Evolutionary conservation across 1,140 invertebrate species (phyloP).

Genomic region (Cardiocondyla obscurior): DNA sequence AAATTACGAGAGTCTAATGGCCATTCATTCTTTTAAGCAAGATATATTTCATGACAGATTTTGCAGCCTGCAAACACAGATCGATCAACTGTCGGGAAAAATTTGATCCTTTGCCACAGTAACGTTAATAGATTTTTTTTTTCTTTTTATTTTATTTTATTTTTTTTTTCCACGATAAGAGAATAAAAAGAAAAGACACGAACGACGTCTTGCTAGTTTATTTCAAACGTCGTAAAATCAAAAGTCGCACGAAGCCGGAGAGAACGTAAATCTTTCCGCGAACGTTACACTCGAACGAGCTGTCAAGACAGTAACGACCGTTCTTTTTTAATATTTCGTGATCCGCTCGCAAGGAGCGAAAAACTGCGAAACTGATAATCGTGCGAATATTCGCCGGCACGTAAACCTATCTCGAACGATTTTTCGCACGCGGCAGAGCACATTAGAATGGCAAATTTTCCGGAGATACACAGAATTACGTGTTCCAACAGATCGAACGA

Average conservation of each 20-base stretch:
- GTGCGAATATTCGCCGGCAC: neutral
- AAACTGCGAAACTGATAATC: neutral
- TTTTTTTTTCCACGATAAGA: neutral
- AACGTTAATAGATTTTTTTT: neutral
- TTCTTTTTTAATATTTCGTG: slow-evolving; percentile 20
- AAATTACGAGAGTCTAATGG: neutral
- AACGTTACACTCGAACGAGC: slow-evolving; percentile 1
- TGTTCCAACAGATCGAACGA: slow-evolving; percentile 21
- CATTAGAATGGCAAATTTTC: neutral
- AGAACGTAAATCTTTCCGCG: slow-evolving; percentile 35
- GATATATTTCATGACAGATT: neutral
- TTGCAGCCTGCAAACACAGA: neutral
- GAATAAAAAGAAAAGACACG: neutral
- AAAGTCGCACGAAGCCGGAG: slow-evolving; percentile 1
- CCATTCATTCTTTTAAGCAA: neutral
- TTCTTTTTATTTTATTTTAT: too few relatives aligned
- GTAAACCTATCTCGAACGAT: neutral
- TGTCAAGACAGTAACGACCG: slow-evolving; percentile 16
- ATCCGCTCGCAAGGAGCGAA: neutral
- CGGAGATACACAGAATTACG: neutral
- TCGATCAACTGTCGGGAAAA: neutral
- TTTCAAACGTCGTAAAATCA: slow-evolving; percentile 34
- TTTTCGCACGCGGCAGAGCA: neutral
- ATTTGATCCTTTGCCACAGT: neutral
- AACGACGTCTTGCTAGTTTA: neutral